Percentiles rank a stretch among this genome's conserved stretches.
phyloP scores from a whole-genome alignment of 2,113 vertebrate species.

The Salvelinus alpinus region DNA sequence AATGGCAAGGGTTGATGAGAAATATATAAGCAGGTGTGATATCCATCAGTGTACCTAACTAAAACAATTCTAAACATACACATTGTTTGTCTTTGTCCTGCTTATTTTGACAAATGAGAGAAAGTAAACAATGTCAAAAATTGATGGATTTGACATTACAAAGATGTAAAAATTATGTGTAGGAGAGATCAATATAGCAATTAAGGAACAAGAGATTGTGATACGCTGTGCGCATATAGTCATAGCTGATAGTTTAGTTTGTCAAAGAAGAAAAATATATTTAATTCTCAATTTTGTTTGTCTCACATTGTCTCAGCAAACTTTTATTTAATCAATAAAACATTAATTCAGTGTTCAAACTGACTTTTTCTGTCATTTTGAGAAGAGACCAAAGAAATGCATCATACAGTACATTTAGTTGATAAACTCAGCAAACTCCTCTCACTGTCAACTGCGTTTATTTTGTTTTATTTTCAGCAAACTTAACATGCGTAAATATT shows the following conservation, averaged over 20 bases:
- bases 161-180: background rate
- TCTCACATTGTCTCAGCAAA: background rate
- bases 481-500: too few relatives aligned
- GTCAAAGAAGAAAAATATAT: background rate
- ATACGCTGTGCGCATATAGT: background rate
- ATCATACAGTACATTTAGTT: too few relatives aligned
- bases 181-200: background rate
- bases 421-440: too few relatives aligned
- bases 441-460: too few relatives aligned
- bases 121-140: background rate
- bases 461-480: too few relatives aligned
- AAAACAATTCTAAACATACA: background rate
- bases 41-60: constrained; percentile 2
- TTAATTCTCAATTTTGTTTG: background rate
- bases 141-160: constrained; percentile 1
- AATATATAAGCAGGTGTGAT: background rate
- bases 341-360: too few relatives aligned
- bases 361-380: too few relatives aligned
- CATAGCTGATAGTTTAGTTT: background rate
- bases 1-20: background rate
- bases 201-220: background rate
- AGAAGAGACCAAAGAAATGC: too few relatives aligned
- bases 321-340: too few relatives aligned
- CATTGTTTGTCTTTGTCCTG: background rate
- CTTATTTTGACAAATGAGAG: background rate